Evolutionary conservation across 2,113 vertebrate species (phyloP), one percentile per base, ranked within the genome.

Genomic region (Entosphenus tridentatus): DNA sequence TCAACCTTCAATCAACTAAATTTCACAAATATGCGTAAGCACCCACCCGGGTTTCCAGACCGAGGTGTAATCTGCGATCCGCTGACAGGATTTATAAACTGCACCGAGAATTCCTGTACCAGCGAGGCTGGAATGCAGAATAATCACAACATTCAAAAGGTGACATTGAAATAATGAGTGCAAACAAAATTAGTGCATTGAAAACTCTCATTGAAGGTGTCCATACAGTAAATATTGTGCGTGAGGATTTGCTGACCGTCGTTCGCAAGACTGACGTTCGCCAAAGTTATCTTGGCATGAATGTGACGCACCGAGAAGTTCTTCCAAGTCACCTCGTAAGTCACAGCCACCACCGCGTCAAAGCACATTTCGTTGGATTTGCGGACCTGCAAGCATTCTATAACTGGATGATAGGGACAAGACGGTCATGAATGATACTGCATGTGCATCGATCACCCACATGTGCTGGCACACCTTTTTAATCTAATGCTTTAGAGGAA

Each of bases 1-100:
- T 14, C 58, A 62, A 62, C 13, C 58, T 62, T 13, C 58, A 13
- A 62, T 62, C 8, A 62, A 62, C 8, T 39, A 7, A 39, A 39
- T 39, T 39, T 39, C 39, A 39, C 39, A 39, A 62, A 62, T 62
- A 62, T 13, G 16, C 13, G 3, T 13, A 14, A 8, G 13, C 16
- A 62, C 13, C 16, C 57, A 96, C 93, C 92, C 86, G 92, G 86
- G 73, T 88, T 87, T 8, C 81, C 85, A 10, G 83, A 85, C 1
- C 74, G 76, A 2, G 76, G 68, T 16, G 77, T 76, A 67, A 62
- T 67, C 76, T 70, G 67, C 70, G 73, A 8, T 3, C 71, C 67
- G 70, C 55, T 73, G 54, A 80, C 75, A 62, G 75, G 76, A 70
- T 78, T 85, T 62, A 87, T 55, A 78, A 96, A 98, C 57, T 70